phyloP scores from a whole-genome alignment of 2,113 vertebrate genomes.

The Pseudorhombus dupliciocellatus region DNA sequence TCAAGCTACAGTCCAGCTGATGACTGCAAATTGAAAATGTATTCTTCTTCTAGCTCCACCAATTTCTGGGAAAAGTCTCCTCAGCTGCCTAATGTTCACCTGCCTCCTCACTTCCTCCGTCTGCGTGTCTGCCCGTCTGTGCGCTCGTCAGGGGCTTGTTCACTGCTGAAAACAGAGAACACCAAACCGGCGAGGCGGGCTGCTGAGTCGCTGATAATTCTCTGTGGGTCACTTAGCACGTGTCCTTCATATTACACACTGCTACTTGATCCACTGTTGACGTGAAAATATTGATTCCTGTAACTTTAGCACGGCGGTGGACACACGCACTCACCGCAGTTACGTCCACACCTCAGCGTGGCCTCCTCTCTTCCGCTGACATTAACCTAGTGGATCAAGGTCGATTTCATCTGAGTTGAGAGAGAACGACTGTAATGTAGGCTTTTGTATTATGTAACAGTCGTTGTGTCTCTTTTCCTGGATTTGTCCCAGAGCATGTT shows the following conservation, averaged over 20 bases:
- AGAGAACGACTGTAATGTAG: not conserved
- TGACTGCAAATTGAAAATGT: not conserved
- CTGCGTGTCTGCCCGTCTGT: not conserved
- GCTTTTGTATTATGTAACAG: slow-evolving; percentile 45
- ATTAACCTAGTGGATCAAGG: slow-evolving; percentile 30
- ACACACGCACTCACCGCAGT: not conserved
- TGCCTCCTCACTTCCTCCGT: not conserved
- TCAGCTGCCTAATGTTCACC: not conserved
- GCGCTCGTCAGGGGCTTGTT: not conserved
- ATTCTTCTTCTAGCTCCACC: not conserved
- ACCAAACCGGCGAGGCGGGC: not conserved
- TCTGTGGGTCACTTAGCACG: not conserved
- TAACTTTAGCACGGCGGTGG: not conserved
- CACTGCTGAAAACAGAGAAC: not conserved
- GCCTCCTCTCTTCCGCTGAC: slow-evolving; percentile 12
- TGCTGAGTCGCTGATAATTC: not conserved
- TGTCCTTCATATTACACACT: not conserved
- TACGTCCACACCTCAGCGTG: not conserved
- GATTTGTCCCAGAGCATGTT: slow-evolving; percentile 23
- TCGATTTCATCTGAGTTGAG: slow-evolving; percentile 5
- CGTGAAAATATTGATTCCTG: not conserved
- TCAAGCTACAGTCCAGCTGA: not conserved
- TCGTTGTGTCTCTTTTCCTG: slow-evolving; percentile 23
- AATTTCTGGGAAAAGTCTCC: not conserved
- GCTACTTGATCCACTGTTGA: not conserved